phyloP scores from a whole-genome alignment of 2,888 invertebrate genomes.

The Drosophila villosipedis region DNA sequence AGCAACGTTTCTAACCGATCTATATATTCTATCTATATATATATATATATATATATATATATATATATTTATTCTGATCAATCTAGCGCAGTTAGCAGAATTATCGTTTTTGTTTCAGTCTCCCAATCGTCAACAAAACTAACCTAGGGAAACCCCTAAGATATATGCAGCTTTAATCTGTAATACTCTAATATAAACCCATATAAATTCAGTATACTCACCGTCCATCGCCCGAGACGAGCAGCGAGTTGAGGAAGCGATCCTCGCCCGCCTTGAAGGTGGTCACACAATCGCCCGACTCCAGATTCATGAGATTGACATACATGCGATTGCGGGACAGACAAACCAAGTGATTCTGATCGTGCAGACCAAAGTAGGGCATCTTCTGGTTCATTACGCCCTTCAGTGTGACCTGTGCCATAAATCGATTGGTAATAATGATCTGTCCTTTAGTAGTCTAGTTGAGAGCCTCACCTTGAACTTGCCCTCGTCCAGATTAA shows the following conservation, averaged over 20 bases:
- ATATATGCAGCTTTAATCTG: background rate
- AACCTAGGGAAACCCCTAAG: background rate
- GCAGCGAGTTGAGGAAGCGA: constrained; percentile 93
- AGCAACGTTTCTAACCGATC: background rate
- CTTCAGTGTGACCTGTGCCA: constrained; percentile 89
- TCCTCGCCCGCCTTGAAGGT: constrained; percentile 97
- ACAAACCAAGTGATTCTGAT: constrained; percentile 91
- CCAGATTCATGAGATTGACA: constrained; percentile 94
- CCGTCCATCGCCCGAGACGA: constrained; percentile 95
- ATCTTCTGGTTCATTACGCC: constrained; percentile 97
- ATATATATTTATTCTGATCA: background rate
- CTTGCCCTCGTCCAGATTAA: constrained; percentile 91
- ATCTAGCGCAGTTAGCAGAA: background rate
- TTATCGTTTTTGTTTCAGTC: background rate
- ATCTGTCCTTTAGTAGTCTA: background rate
- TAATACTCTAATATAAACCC: background rate
- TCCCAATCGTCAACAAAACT: background rate
- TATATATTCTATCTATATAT: background rate
- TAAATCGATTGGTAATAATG: background rate
- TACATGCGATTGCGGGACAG: constrained; percentile 95
- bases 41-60: background rate
- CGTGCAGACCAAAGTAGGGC: constrained; percentile 95
- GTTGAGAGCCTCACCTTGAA: constrained; percentile 78
- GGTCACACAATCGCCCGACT: constrained; percentile 88
- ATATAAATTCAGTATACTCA: constrained; percentile 73